Evolutionary conservation across 1,140 invertebrate species (phyloP), one percentile per base, ranked within the genome.

Genomic region (Trachymyrmex cornetzi): DNA sequence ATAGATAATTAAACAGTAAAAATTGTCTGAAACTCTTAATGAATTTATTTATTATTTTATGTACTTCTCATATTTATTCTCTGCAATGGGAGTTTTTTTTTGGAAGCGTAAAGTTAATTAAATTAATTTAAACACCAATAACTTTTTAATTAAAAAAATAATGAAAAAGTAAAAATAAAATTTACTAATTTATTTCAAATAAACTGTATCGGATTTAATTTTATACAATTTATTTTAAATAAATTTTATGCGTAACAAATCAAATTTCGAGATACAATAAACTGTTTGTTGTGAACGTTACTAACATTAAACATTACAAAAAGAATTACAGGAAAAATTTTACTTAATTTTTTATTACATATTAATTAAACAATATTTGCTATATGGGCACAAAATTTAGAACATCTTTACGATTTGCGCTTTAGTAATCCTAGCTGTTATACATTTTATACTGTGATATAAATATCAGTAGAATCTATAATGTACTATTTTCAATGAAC

Each of bases 181-280:
- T 1, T 69, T 48, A 24, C 22, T 24, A 71, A 48, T 71, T 24
- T 48, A 69, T 66, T 66, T 30, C 38, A 64, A 38, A 38, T 38
- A 38, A 38, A 38, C 7, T 38, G 38, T 44, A 12, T 44, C 9
- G 9, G 9, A 44, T 44, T 44, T 44, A 44, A 44, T 44, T 44
- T 12, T 44, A 44, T 44, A 12, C 38, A 71, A 48, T 71, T 48
- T 71, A 44, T 66, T 66, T 19, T 38, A 64, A 64, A 64, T 30
- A 38, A 11, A 38, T 11, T 67, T 67, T 38, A 14, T 22, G 22
- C 22, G 6, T 38, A 22, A 44, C 38, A 44, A 67, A n/a, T 9
- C 5, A 38, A 38, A 38, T n/a, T 67, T 67, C 3, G n/a, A n/a
- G 19, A n/a, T 6, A 34, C 30, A 34, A 34, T 38, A 22, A 38